Base-by-base conservation (phyloP, 1,140 invertebrate species). In the Lordiphosa stackelbergi region DNA sequence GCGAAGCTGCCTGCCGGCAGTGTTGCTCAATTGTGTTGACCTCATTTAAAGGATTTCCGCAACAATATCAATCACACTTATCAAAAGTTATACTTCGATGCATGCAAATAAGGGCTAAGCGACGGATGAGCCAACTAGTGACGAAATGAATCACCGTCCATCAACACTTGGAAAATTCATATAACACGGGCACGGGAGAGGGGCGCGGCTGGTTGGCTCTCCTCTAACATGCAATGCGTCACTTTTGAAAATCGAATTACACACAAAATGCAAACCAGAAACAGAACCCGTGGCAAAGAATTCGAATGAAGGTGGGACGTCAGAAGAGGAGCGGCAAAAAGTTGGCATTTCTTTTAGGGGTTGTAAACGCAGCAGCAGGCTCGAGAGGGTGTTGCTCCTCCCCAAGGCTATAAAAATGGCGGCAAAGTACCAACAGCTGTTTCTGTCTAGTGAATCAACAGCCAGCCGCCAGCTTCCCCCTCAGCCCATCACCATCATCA, bases 231-330 rank as follows among this genome's bases (percentile, higher is more conserved):
- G 77, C 57, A 69, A 81, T 81, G 75, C 75, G 75, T 81, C 75
- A 81, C 69, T 81, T 72, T 69, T 58, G 42, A 72, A 81, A 81
- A 83, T 81, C 75, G 75, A 81, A 81, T 81, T 81, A 83, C 75
- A 57, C 62, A 73, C 47, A 49, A 49, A 11, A 35, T 34, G 55
- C 3, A 47, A 10, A 31, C 28, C 28, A 7, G 77, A 81, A 83
- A 81, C 77, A 68, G 77, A 79, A 79, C 81, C 75, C 75, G 71
- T 81, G 61, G 38, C 61, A 71, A 64, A 74, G 45, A 78, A 55
- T 58, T 55, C 48, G 6, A 54, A 53, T 56, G 35, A 55, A 45
- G 34, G 36, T 37, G 22, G 35, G 46, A 36, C 34, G n/a, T 16
- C 16, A 9, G n/a, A 38, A 37, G 28, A 22, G 45, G 35, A 24